phyloP scores from a whole-genome alignment of 2,797 vertebrate species.

The Apogon hyalosoma region DNA sequence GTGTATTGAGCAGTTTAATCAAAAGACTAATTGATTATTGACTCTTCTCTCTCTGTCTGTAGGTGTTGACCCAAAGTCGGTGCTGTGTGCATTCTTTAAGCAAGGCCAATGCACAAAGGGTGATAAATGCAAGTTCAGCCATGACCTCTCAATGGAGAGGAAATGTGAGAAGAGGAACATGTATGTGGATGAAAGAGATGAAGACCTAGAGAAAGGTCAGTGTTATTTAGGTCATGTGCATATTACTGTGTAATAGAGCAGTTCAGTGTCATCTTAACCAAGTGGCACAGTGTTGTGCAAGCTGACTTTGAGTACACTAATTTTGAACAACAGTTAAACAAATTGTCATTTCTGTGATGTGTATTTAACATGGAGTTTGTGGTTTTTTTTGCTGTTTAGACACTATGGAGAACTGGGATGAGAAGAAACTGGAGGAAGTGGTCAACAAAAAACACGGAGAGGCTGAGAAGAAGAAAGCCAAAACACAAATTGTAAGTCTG shows the following conservation, averaged over 20 bases:
- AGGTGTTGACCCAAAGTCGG: slow-evolving; percentile 98
- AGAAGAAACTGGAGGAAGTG: slow-evolving; percentile 98
- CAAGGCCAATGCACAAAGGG: slow-evolving; percentile 98
- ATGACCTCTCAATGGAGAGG: slow-evolving; percentile 94
- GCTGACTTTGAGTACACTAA: not conserved
- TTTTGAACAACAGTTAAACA: not conserved
- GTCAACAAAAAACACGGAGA: slow-evolving; percentile 97
- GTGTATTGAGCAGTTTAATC: not conserved
- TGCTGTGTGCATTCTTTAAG: slow-evolving; percentile 98
- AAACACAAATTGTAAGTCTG: slow-evolving; percentile 92
- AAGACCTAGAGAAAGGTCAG: slow-evolving; percentile 93
- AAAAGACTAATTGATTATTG: not conserved
- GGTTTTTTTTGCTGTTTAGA: slow-evolving; percentile 79
- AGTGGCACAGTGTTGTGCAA: not conserved
- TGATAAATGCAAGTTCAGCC: slow-evolving; percentile 99
- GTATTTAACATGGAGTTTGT: not conserved
- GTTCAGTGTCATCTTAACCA: no score
- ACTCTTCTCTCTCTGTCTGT: not conserved
- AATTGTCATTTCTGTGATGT: not conserved
- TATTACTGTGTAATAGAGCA: not conserved
- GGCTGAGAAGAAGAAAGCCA: slow-evolving; percentile 96
- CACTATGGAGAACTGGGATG: slow-evolving; percentile 99
- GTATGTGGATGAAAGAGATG: slow-evolving; percentile 95
- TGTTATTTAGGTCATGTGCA: not conserved
- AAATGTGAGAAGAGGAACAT: slow-evolving; percentile 96